Percentiles rank a stretch among this genome's conserved stretches.
Conservation (phyloP, 2,113 vertebrate genomes). For the Nothoprocta pentlandii region DNA sequence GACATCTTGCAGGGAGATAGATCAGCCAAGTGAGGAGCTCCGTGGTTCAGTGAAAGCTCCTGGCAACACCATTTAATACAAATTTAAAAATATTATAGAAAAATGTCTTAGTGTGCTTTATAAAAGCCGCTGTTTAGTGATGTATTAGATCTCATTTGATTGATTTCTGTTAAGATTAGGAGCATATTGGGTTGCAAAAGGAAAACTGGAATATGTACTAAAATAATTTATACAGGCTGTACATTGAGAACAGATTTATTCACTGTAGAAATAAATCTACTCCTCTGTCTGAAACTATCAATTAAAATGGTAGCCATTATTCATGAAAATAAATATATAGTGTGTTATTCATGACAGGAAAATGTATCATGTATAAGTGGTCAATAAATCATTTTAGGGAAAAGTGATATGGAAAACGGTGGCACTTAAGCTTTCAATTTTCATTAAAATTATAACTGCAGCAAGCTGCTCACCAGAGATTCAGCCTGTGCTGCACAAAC, state of each 20-base stretch:
- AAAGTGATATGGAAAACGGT: conserved; percentile 67
- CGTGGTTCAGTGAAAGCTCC: conserved; percentile 61
- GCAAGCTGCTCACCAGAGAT: conserved; percentile 16
- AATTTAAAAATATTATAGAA: conserved; percentile 64
- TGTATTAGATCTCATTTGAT: conserved; percentile 71
- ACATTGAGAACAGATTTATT: conserved; percentile 72
- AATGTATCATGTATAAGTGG: conserved; percentile 76
- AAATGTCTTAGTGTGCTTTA: conserved; percentile 46
- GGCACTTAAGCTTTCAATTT: conserved; percentile 72
- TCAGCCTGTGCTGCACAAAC: neutral
- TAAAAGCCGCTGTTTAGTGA: conserved; percentile 39
- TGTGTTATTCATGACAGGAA: conserved; percentile 69
- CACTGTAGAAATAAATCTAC: conserved; percentile 78
- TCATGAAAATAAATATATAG: conserved; percentile 78
- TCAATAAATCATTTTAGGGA: conserved; percentile 75
- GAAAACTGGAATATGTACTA: conserved; percentile 57
- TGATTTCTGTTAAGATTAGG: conserved; percentile 78
- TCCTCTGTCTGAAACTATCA: conserved; percentile 75
- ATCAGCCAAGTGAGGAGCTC: conserved; percentile 52
- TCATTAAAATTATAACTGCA: conserved; percentile 69
- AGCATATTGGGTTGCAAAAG: conserved; percentile 54
- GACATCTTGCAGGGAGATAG: conserved; percentile 2
- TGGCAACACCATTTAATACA: conserved; percentile 65
- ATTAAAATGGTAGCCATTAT: conserved; percentile 76
- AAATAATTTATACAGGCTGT: conserved; percentile 75